phyloP scores from a whole-genome alignment of 1,140 invertebrate genomes.

The Aradophagus sp. region DNA sequence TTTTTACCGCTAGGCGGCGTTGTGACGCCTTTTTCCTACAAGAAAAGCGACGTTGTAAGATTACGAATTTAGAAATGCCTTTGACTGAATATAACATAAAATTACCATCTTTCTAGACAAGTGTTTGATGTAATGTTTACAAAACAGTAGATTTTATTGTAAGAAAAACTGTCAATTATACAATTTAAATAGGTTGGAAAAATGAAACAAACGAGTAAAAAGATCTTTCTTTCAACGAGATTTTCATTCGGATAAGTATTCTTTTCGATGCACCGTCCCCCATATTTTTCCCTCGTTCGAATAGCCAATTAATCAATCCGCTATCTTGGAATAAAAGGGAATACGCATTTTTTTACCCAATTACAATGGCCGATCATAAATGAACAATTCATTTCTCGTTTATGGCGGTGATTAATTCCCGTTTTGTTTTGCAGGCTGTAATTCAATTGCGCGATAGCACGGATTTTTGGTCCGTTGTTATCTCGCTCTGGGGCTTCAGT shows the following conservation, averaged over 20 bases:
- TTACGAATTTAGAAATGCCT: too few species aligned
- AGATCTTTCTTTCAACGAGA: neutral
- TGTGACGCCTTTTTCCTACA: too few species aligned
- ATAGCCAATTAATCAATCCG: neutral
- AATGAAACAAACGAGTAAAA: conserved; percentile 2
- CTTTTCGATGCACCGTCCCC: too few species aligned
- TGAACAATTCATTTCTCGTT: conserved; percentile 1
- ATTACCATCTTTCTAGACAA: too few species aligned
- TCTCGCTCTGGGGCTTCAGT: neutral
- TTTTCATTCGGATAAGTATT: too few species aligned
- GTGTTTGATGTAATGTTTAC: too few species aligned
- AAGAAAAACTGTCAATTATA: too few species aligned
- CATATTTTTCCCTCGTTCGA: neutral
- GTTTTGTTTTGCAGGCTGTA: conserved; percentile 30
- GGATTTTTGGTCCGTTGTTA: conserved; percentile 11
- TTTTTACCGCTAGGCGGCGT: too few species aligned
- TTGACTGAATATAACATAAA: too few species aligned
- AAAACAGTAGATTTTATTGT: too few species aligned
- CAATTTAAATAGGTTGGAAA: neutral
- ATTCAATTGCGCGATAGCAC: conserved; percentile 42
- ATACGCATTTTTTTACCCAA: conserved; percentile 5
- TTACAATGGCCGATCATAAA: conserved; percentile 3
- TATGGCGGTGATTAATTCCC: conserved; percentile 26
- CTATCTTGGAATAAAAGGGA: neutral
- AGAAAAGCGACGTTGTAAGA: too few species aligned